Evolutionary conservation across 2,888 invertebrate species (phyloP).

Genomic region (Exephanes ischioxanthus): DNA sequence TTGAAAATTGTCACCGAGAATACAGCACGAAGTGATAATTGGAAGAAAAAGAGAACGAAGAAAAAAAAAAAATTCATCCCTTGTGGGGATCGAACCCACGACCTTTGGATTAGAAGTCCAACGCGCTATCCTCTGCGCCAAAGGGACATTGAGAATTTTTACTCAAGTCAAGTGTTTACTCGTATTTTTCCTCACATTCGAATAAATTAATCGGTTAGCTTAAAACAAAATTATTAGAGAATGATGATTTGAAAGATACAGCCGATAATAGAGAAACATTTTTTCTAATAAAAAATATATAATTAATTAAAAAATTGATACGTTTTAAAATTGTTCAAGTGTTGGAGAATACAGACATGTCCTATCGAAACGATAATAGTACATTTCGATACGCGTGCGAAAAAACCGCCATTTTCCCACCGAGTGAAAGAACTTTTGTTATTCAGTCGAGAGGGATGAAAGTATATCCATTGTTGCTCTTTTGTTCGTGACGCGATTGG

Average conservation of each 20-base stretch:
- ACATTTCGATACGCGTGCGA: no score
- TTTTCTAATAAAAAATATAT: background rate
- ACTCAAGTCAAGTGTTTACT: constrained; percentile 40
- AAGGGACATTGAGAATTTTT: constrained; percentile 69
- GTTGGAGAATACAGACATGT: no score
- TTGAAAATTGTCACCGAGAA: background rate
- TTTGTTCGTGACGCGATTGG: no score
- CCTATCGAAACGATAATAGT: no score
- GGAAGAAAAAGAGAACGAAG: background rate
- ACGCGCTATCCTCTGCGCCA: constrained; percentile 76
- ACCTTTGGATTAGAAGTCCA: constrained; percentile 76
- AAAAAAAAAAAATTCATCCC: constrained; percentile 71
- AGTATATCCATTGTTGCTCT: no score
- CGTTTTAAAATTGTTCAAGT: no score
- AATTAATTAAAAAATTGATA: no score
- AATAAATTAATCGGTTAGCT: background rate
- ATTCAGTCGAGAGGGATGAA: no score
- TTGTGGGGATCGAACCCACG: constrained; percentile 76
- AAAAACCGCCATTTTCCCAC: no score
- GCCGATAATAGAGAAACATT: background rate
- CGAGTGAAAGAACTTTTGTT: no score
- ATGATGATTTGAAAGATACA: background rate
- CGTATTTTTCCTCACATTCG: background rate
- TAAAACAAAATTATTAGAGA: background rate
- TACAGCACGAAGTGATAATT: no score